These are phyloP conservation scores for Australoheros facetus DNA, from an alignment of 2,797 vertebrate genomes.

Conservation along the genomic window DNA sequence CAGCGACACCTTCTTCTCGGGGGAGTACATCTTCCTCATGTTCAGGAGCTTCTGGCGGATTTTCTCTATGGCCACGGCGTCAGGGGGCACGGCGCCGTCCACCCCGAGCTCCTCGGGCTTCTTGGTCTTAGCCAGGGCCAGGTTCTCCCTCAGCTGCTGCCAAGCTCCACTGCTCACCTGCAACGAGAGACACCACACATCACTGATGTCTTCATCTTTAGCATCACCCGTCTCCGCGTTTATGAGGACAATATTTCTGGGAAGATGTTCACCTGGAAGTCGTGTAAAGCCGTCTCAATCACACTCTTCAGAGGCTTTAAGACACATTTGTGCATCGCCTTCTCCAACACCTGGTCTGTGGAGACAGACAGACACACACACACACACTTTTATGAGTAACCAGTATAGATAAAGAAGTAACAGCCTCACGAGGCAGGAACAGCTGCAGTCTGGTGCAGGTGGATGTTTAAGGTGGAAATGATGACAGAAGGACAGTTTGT, in stretches of 20 bases:
- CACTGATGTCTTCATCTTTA: background rate
- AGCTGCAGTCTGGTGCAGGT: too few relatives aligned
- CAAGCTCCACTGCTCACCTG: constrained; percentile 87
- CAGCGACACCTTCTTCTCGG: constrained; percentile 95
- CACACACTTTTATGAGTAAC: background rate
- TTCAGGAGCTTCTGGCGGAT: constrained; percentile 93
- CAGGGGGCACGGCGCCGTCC: constrained; percentile 89
- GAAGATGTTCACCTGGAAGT: constrained; percentile 86
- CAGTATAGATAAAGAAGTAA: fast-evolving
- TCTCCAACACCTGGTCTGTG: constrained; percentile 94
- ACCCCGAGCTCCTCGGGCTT: constrained; percentile 92
- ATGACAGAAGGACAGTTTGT: too few relatives aligned
- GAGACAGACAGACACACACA: constrained; percentile 9
- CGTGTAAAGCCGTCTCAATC: constrained; percentile 87
- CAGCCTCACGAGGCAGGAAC: too few relatives aligned
- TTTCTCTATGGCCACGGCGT: constrained; percentile 90
- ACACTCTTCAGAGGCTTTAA: constrained; percentile 92
- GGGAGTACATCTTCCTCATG: constrained; percentile 97
- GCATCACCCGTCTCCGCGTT: background rate
- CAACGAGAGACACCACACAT: constrained; percentile 16
- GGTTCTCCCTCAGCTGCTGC: constrained; percentile 93
- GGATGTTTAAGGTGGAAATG: too few relatives aligned
- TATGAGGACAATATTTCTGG: background rate
- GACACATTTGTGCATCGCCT: constrained; percentile 98
- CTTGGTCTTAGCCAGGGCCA: constrained; percentile 89